Evolutionary conservation across 2,797 vertebrate species (phyloP).

Genomic region (Chaetophractus vellerosus): DNA sequence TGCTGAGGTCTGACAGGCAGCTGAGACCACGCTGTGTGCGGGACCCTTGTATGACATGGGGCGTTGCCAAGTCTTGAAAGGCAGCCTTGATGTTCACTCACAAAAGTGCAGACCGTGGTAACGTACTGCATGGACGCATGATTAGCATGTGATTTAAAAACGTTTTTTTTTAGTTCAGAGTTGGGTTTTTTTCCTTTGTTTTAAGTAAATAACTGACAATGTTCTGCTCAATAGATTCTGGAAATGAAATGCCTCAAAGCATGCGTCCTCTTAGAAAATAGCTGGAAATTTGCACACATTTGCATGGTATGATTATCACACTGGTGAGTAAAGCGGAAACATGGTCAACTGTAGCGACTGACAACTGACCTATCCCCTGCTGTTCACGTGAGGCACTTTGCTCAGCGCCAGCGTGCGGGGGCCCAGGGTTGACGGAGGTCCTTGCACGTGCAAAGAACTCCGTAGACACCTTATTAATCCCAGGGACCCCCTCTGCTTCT

Average conservation of each 20-base stretch:
- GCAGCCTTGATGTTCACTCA: constrained; percentile 57
- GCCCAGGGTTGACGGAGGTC: neutral
- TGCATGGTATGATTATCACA: neutral
- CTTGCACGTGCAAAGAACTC: neutral
- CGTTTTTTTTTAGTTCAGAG: constrained; percentile 71
- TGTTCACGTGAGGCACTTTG: neutral
- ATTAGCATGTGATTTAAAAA: constrained; percentile 62
- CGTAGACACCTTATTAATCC: neutral
- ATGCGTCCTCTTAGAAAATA: neutral
- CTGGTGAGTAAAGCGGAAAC: constrained; percentile 5
- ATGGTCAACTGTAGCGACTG: neutral
- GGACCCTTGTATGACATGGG: constrained; percentile 55
- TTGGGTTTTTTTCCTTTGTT: neutral
- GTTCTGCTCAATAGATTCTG: constrained; percentile 1
- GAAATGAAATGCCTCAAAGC: constrained; percentile 52
- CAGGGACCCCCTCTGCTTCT: neutral
- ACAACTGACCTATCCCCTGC: neutral
- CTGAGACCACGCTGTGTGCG: constrained; percentile 61
- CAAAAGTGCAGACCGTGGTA: constrained; percentile 55
- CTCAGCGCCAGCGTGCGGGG: neutral
- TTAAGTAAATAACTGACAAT: constrained; percentile 53
- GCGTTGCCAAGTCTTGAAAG: constrained; percentile 71
- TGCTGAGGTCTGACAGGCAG: constrained; percentile 40
- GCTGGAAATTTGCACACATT: neutral
- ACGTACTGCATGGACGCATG: constrained; percentile 50